A percentile compares a stretch with the other conserved stretches of the same genome.
These are phyloP conservation scores for Mercenaria mercenaria DNA, from an alignment of 1,140 invertebrate genomes.

Conservation along the genomic window DNA sequence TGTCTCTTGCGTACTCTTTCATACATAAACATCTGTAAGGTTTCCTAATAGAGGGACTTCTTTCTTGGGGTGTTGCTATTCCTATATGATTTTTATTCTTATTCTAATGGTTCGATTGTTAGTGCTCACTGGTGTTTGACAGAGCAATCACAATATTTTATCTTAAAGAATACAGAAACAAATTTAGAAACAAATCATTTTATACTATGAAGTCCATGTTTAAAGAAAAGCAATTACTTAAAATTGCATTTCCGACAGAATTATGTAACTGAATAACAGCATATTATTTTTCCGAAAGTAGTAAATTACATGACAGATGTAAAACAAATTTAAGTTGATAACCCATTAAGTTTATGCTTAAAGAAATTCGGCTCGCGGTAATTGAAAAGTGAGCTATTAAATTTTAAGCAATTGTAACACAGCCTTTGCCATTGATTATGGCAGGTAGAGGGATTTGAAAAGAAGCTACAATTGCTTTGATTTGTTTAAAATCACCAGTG, in stretches of 20 bases:
- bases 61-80: too few relatives aligned
- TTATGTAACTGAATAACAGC: conserved; percentile 1
- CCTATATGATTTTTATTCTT: too few relatives aligned
- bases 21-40: too few relatives aligned
- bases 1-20: too few relatives aligned
- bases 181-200: too few relatives aligned
- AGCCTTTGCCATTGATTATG: neutral
- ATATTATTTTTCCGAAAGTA: neutral
- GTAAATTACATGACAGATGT: conserved; percentile 8
- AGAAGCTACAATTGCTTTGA: neutral
- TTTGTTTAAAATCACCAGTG: conserved; percentile 20
- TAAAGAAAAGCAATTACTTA: neutral
- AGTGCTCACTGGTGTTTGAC: too few relatives aligned
- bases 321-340: neutral
- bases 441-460: neutral
- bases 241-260: neutral
- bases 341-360: neutral
- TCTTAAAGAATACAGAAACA: too few relatives aligned
- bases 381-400: conserved; percentile 30
- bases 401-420: neutral
- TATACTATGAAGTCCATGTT: too few relatives aligned
- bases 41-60: too few relatives aligned
- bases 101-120: too few relatives aligned
- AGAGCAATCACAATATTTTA: too few relatives aligned
- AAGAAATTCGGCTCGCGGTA: neutral